phyloP scores from a whole-genome alignment of 2,888 invertebrate genomes.

The Mylabris sibirica region DNA sequence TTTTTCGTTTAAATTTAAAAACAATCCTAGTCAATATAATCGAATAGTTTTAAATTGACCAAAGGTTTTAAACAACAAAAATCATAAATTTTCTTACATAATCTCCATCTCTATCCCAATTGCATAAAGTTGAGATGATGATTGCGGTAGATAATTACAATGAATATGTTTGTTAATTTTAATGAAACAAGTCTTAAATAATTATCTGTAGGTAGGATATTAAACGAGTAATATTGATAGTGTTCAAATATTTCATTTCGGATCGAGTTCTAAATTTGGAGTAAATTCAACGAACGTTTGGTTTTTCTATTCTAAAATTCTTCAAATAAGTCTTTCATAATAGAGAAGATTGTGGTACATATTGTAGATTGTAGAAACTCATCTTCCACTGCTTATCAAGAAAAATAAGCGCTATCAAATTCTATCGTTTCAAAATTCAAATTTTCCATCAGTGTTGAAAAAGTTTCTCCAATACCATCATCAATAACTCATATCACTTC shows the following conservation, averaged over 20 bases:
- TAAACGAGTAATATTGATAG: background rate
- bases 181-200: background rate
- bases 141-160: background rate
- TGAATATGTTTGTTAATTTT: background rate
- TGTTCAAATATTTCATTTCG: background rate
- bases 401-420: background rate
- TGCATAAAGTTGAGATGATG: background rate
- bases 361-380: background rate
- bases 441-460: background rate
- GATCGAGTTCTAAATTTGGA: background rate
- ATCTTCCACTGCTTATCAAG: too few species aligned
- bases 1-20: constrained; percentile 16
- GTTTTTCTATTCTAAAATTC: too few species aligned
- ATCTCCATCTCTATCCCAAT: background rate
- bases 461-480: background rate
- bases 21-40: constrained; percentile 8
- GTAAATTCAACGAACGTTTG: background rate
- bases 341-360: too few species aligned
- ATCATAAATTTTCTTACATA: background rate
- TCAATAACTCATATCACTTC: background rate
- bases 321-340: too few species aligned
- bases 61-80: background rate
- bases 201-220: background rate
- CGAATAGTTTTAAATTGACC: background rate
- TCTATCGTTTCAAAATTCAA: background rate